Conservation (phyloP, 2,113 vertebrate species). For the Pachyramphus minor region DNA sequence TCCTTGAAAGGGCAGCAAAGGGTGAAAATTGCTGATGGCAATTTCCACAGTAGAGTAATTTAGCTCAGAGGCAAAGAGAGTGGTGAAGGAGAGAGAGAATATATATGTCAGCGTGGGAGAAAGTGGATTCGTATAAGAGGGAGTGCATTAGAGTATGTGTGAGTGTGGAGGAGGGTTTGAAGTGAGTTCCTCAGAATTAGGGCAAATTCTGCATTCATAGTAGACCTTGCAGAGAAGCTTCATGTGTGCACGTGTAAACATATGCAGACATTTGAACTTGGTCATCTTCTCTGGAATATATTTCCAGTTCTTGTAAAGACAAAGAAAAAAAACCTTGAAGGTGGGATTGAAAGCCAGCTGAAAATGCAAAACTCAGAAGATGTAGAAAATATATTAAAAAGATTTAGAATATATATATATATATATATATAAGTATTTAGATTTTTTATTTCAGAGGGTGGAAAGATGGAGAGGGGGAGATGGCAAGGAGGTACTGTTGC, state of each 20-base stretch:
- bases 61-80: conserved; percentile 44
- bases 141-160: conserved; percentile 25
- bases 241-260: neutral
- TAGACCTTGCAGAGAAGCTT: neutral
- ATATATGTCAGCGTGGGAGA: conserved; percentile 43
- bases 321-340: neutral
- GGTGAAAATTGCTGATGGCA: conserved; percentile 52
- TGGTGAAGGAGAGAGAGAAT: conserved; percentile 9
- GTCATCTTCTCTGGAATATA: neutral
- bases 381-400: neutral
- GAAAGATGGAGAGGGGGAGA: neutral
- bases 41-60: conserved; percentile 46
- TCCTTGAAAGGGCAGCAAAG: conserved; percentile 48
- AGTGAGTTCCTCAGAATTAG: conserved; percentile 21
- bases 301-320: neutral
- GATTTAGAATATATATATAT: neutral
- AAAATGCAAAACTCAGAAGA: neutral
- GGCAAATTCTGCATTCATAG: neutral
- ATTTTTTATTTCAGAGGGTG: neutral
- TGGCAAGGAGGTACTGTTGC: neutral
- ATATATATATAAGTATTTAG: too few species aligned
- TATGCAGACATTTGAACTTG: neutral
- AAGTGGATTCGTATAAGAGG: neutral
- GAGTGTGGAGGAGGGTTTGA: conserved; percentile 29
- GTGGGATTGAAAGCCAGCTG: neutral